phyloP scores from a whole-genome alignment of 35 echinoderm and acorn worm genomes.

The Lytechinus pictus region DNA sequence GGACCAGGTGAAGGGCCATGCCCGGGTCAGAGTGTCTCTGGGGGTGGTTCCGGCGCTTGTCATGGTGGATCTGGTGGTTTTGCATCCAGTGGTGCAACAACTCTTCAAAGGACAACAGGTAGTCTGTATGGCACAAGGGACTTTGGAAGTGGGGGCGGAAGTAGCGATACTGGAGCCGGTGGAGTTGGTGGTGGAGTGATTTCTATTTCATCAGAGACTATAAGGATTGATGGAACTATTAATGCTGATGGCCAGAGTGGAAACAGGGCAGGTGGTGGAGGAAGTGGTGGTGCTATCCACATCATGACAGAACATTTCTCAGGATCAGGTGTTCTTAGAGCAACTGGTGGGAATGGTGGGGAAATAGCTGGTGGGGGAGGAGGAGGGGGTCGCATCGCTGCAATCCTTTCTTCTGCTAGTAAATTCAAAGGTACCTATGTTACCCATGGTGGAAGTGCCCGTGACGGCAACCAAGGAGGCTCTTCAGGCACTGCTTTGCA shows the following conservation, averaged over 20 bases:
- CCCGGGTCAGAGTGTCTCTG: slow-evolving; percentile 41
- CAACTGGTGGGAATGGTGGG: slow-evolving; percentile 70
- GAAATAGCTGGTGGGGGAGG: slow-evolving; percentile 67
- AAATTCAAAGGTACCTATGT: slow-evolving; percentile 65
- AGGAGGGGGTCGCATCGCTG: slow-evolving; percentile 78
- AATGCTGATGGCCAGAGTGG: slow-evolving; percentile 67
- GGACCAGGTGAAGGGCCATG: slow-evolving; percentile 59
- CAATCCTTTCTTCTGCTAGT: slow-evolving; percentile 37
- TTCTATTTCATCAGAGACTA: slow-evolving; percentile 22
- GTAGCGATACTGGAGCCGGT: slow-evolving; percentile 30
- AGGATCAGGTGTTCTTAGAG: slow-evolving; percentile 66
- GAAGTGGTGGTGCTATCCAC: slow-evolving; percentile 80
- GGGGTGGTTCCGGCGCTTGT: slow-evolving; percentile 70
- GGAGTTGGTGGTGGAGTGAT: slow-evolving; percentile 82
- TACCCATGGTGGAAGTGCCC: slow-evolving; percentile 62
- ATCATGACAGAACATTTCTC: slow-evolving; percentile 45
- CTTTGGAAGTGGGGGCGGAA: slow-evolving; percentile 88
- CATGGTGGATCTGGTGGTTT: slow-evolving; percentile 84
- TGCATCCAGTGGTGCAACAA: slow-evolving; percentile 51
- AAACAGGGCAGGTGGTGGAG: slow-evolving; percentile 64
- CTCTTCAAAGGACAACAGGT: slow-evolving; percentile 47
- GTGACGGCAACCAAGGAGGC: slow-evolving; percentile 44
- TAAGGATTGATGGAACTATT: slow-evolving; percentile 80
- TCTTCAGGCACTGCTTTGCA: slow-evolving; percentile 77
- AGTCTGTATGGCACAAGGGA: slow-evolving; percentile 77